Evolutionary conservation across 2,797 vertebrate species (phyloP).

Genomic region (Sebastes hubbsi): DNA sequence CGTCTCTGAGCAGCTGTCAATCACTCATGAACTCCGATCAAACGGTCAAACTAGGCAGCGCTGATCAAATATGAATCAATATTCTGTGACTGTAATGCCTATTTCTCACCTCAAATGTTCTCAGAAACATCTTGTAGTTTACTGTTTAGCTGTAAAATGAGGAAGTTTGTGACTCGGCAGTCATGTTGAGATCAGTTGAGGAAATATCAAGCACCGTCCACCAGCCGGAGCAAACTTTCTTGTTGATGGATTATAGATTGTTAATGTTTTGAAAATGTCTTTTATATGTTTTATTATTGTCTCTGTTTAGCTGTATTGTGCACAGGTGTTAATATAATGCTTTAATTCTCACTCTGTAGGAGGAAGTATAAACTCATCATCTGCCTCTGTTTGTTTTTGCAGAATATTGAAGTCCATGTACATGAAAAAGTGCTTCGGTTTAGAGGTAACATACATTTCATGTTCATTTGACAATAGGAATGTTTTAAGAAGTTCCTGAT

Average conservation of each 20-base stretch:
- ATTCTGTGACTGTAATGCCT: too few species aligned
- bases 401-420: slow-evolving; percentile 88
- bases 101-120: too few species aligned
- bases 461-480: background rate
- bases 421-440: slow-evolving; percentile 89
- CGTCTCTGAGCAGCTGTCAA: too few species aligned
- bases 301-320: background rate
- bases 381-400: slow-evolving; percentile 34
- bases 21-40: too few species aligned
- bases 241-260: background rate
- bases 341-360: background rate
- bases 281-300: background rate
- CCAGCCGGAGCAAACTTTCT: too few species aligned
- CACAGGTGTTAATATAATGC: background rate
- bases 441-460: slow-evolving; percentile 80
- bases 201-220: too few species aligned
- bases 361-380: slow-evolving; percentile 16
- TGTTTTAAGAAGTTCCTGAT: background rate
- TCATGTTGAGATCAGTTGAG: too few species aligned
- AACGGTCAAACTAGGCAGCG: too few species aligned
- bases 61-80: too few species aligned
- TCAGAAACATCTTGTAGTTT: too few species aligned
- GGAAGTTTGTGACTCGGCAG: too few species aligned
- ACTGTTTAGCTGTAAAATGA: background rate
- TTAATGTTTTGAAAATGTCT: background rate